Evolutionary conservation across 2,113 vertebrate genomes (phyloP).

Genomic region (Corythornis vintsioides): DNA sequence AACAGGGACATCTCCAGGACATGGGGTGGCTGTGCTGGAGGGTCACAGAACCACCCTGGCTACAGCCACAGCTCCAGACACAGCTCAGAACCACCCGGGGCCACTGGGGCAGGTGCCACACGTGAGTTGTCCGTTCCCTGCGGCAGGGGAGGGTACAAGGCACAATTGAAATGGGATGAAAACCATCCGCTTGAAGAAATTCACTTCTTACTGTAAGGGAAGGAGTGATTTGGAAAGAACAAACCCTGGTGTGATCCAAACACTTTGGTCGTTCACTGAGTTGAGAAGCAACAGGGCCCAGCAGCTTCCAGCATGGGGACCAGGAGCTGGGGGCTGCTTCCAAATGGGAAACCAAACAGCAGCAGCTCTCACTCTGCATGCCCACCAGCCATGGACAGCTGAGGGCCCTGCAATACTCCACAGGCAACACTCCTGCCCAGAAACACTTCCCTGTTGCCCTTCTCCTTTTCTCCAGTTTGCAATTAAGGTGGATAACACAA

Average conservation of each 20-base stretch:
- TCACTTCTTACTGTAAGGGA: neutral
- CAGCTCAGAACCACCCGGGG: neutral
- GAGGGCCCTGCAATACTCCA: neutral
- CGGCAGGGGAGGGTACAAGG: conserved; percentile 27
- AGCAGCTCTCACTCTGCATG: neutral
- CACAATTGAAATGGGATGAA: neutral
- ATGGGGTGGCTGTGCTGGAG: neutral
- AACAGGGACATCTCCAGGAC: neutral
- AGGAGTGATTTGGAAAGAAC: neutral
- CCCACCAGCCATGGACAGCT: neutral
- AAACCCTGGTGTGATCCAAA: neutral
- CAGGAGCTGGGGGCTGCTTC: neutral
- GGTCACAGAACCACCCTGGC: neutral
- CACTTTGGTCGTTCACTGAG: neutral
- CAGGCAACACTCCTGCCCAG: neutral
- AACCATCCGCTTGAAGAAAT: neutral
- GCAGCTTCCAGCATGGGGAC: neutral
- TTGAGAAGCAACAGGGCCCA: neutral
- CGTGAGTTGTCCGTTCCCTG: neutral
- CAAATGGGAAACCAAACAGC: rapidly evolving
- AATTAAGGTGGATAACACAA: neutral
- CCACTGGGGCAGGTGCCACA: neutral
- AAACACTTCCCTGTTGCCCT: too few species aligned
- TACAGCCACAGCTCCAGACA: neutral
- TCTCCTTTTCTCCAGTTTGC: neutral